phyloP scores from a whole-genome alignment of 2,113 vertebrate species.

The Alexandromys fortis region DNA sequence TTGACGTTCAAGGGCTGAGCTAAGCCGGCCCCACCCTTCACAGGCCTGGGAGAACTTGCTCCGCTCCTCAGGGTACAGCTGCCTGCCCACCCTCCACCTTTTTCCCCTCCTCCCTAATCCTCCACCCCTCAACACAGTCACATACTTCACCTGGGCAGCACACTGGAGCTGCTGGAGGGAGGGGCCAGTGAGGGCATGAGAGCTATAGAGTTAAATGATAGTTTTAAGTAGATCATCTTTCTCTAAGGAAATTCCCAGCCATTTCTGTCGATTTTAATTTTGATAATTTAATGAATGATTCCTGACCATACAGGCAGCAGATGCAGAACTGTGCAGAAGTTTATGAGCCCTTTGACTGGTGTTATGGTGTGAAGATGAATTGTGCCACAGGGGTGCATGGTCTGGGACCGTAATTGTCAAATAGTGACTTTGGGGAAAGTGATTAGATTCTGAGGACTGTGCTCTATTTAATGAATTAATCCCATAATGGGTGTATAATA shows the following conservation, averaged over 20 bases:
- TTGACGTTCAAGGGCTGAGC: no score
- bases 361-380: background rate
- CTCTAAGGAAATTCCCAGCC: background rate
- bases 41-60: no score
- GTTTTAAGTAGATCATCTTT: background rate
- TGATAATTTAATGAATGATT: background rate
- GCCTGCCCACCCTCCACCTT: no score
- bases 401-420: background rate
- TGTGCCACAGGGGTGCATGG: background rate
- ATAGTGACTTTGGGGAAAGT: background rate
- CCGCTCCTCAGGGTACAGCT: no score
- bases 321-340: background rate
- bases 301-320: background rate
- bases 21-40: no score
- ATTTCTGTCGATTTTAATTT: background rate
- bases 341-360: background rate
- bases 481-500: background rate
- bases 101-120: no score
- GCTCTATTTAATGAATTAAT: background rate
- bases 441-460: background rate
- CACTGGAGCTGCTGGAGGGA: no score
- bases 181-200: no score
- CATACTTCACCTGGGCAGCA: no score
- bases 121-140: no score
- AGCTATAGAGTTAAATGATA: background rate